Percentiles rank a stretch among this genome's conserved stretches.
These are phyloP conservation scores for Heliconius charithonia DNA, from an alignment of 2,888 invertebrate genomes.

Conservation along the genomic window DNA sequence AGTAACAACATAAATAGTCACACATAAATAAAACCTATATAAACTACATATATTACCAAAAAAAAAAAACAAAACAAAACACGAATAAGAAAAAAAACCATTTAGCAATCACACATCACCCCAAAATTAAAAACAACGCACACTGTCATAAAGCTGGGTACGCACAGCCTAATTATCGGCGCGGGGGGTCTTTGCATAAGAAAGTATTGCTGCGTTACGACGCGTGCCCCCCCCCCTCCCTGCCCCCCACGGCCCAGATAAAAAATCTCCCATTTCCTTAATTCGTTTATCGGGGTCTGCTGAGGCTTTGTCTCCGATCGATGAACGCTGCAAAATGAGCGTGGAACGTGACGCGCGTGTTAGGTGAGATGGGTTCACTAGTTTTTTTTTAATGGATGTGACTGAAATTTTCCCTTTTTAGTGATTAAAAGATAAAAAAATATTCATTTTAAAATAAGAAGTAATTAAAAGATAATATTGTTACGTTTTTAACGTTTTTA, in stretches of 20 bases:
- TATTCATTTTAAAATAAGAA: background rate
- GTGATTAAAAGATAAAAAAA: background rate
- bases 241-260: conserved; percentile 74
- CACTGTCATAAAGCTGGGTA: conserved; percentile 63
- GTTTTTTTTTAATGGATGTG: conserved; percentile 42
- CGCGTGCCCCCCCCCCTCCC: conserved; percentile 61
- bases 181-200: conserved; percentile 82
- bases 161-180: conserved; percentile 80
- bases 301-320: conserved; percentile 83
- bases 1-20: too few relatives aligned
- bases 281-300: conserved; percentile 83
- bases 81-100: conserved; percentile 15
- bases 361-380: conserved; percentile 70
- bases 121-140: conserved; percentile 78
- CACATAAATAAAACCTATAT: background rate
- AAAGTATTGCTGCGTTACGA: conserved; percentile 83
- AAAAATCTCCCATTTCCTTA: conserved; percentile 85
- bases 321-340: conserved; percentile 81
- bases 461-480: background rate
- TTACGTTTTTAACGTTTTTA: background rate
- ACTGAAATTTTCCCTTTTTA: background rate
- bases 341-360: conserved; percentile 80
- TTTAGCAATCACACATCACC: conserved; percentile 46
- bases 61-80: conserved; percentile 1
- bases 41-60: background rate